phyloP scores from a whole-genome alignment of 2,797 vertebrate genomes.

The Cyprinella venusta region DNA sequence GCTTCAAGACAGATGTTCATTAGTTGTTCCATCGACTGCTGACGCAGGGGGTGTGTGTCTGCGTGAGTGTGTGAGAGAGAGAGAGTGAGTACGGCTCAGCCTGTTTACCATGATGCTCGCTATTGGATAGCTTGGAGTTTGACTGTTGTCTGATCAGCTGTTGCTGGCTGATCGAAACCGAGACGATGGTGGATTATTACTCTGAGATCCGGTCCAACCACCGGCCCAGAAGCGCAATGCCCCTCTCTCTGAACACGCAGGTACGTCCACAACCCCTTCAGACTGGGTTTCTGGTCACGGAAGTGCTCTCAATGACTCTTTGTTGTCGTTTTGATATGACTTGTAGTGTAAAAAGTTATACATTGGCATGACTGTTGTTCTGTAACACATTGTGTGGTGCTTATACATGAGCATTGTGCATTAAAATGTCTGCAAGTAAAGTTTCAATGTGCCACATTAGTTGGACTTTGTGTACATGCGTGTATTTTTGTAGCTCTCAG shows the following conservation, averaged over 20 bases:
- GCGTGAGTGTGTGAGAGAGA: slow-evolving; percentile 1
- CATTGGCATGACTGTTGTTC: background rate
- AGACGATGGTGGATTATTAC: slow-evolving; percentile 61
- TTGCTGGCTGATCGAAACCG: slow-evolving; percentile 1
- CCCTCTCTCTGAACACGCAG: slow-evolving; percentile 54
- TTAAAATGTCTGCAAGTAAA: background rate
- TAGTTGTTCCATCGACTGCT: slow-evolving; percentile 26
- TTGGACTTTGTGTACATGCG: background rate
- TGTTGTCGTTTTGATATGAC: background rate
- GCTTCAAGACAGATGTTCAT: slow-evolving; percentile 41
- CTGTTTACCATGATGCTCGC: background rate
- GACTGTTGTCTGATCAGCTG: slow-evolving; percentile 29
- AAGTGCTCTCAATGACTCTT: background rate
- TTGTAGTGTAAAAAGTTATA: background rate
- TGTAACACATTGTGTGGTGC: background rate
- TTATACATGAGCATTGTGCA: background rate
- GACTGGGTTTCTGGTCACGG: background rate
- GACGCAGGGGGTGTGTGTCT: slow-evolving; percentile 33
- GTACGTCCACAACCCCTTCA: slow-evolving; percentile 39
- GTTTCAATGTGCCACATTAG: background rate
- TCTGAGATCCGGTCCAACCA: slow-evolving; percentile 50
- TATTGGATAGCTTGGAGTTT: slow-evolving; percentile 24
- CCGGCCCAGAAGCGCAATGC: slow-evolving; percentile 54
- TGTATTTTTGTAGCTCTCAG: background rate
- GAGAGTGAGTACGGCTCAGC: background rate